A percentile compares a stretch with the other conserved stretches of the same genome.
Conservation (phyloP, 2,888 invertebrate species). For the Drosophila meridionalis region DNA sequence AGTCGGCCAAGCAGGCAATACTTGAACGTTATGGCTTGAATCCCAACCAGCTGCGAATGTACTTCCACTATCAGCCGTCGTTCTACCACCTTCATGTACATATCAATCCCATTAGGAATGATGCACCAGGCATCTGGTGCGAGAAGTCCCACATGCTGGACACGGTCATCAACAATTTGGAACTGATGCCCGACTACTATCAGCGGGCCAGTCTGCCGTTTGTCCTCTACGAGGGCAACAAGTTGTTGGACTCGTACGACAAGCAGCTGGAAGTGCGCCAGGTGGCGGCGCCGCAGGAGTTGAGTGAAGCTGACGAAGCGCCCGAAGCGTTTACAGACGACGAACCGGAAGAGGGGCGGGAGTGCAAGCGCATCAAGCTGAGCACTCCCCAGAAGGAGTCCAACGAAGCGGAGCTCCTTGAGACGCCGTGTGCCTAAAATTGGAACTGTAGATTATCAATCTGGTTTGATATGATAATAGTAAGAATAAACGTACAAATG, state of each 20-base stretch:
- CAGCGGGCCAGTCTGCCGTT: constrained; percentile 92
- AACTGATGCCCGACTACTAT: constrained; percentile 93
- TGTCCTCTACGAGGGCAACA: constrained; percentile 91
- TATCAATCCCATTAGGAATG: constrained; percentile 92
- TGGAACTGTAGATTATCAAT: constrained; percentile 29
- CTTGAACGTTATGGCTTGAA: constrained; percentile 90
- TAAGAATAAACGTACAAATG: constrained; percentile 35
- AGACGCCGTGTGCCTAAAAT: constrained; percentile 49
- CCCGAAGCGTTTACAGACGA: constrained; percentile 50
- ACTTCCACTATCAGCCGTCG: constrained; percentile 97
- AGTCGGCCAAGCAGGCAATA: constrained; percentile 91
- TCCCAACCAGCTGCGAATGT: constrained; percentile 91
- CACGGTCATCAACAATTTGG: constrained; percentile 95
- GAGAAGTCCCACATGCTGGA: constrained; percentile 95
- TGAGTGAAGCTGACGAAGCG: constrained; percentile 1
- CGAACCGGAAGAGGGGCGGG: constrained; percentile 47
- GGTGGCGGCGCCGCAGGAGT: not conserved
- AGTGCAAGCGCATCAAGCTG: constrained; percentile 63
- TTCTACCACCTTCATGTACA: constrained; percentile 99
- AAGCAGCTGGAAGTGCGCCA: constrained; percentile 48
- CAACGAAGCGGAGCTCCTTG: constrained; percentile 36
- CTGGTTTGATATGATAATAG: constrained; percentile 29
- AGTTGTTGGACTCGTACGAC: constrained; percentile 88
- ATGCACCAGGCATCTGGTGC: constrained; percentile 92
- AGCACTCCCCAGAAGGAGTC: constrained; percentile 40